Conservation (phyloP, 2,888 invertebrate genomes). For the Scaptomyza parva region DNA sequence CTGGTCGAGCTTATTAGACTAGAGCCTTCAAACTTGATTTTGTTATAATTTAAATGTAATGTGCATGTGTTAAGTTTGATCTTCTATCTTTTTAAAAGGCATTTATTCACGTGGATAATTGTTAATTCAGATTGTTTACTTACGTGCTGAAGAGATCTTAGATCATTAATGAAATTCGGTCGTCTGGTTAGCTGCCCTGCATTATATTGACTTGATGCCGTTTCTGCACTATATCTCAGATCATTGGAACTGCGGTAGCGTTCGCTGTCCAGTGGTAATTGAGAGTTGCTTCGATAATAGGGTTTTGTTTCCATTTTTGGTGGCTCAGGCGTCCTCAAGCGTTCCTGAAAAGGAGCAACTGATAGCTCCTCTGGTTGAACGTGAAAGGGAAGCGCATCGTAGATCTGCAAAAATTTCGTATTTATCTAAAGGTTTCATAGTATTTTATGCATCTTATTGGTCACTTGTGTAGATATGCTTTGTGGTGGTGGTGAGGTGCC, state of each 20-base stretch:
- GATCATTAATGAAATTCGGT: slow-evolving; percentile 72
- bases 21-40: no score
- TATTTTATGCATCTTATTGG: not conserved
- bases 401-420: slow-evolving; percentile 85
- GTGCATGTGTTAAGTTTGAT: no score
- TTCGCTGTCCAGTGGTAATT: slow-evolving; percentile 71
- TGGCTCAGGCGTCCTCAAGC: slow-evolving; percentile 54
- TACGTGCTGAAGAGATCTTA: slow-evolving; percentile 79
- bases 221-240: slow-evolving; percentile 84
- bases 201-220: slow-evolving; percentile 28
- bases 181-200: slow-evolving; percentile 56
- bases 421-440: not conserved
- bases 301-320: slow-evolving; percentile 63
- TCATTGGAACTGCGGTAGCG: slow-evolving; percentile 85
- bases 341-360: slow-evolving; percentile 31
- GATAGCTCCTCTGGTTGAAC: slow-evolving; percentile 36
- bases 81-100: no score
- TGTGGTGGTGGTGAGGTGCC: slow-evolving; percentile 95
- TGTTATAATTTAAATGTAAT: no score
- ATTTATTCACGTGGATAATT: no score
- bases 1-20: no score
- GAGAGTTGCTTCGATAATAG: slow-evolving; percentile 70
- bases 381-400: slow-evolving; percentile 84
- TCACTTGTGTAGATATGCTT: slow-evolving; percentile 93
- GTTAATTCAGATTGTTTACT: slow-evolving; percentile 21